These are phyloP conservation scores for Eulemur rufifrons DNA, from an alignment of 2,113 vertebrate species.

Conservation along the genomic window DNA sequence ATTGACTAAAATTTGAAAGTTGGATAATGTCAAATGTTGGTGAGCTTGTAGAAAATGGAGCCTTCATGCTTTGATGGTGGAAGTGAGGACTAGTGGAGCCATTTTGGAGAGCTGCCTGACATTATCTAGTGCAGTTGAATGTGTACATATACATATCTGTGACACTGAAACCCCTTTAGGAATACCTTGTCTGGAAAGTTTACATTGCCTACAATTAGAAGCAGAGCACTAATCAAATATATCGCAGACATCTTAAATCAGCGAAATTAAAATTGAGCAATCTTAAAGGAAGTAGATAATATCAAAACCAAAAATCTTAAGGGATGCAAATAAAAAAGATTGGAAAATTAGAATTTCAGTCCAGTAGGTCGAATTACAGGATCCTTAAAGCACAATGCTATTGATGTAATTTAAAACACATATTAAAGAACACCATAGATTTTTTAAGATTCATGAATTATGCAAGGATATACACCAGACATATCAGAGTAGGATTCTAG, in stretches of 20 bases:
- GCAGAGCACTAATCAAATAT: neutral
- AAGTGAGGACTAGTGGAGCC: neutral
- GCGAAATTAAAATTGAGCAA: neutral
- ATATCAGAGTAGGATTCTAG: neutral
- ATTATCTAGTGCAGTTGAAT: neutral
- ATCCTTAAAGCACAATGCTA: neutral
- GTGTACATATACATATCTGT: neutral
- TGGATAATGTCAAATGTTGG: neutral
- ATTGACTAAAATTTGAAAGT: neutral
- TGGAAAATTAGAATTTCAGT: neutral
- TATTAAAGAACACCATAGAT: neutral
- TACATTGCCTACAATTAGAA: neutral
- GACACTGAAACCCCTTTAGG: neutral
- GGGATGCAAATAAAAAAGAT: neutral
- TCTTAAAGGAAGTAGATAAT: neutral
- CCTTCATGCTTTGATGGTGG: neutral
- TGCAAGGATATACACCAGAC: neutral
- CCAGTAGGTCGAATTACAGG: neutral
- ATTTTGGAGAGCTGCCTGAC: neutral
- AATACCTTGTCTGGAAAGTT: neutral
- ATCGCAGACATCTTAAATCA: neutral
- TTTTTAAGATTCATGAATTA: conserved; percentile 1
- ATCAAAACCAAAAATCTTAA: neutral
- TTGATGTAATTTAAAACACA: neutral
- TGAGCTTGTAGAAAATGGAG: neutral